phyloP scores from a whole-genome alignment of 2,113 vertebrate species.

The Notiomystis cincta region DNA sequence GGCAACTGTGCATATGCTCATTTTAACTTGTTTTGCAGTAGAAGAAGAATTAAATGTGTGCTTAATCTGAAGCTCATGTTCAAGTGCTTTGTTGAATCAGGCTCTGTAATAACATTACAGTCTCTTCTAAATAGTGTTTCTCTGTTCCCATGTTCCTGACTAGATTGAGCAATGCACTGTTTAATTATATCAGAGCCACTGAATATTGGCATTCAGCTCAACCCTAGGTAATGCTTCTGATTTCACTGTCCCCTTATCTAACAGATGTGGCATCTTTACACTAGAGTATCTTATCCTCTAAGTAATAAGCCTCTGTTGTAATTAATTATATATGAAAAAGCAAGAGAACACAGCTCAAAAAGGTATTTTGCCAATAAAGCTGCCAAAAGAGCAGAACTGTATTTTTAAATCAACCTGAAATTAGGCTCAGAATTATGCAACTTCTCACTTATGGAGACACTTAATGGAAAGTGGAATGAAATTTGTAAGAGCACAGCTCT shows the following conservation, averaged over 20 bases:
- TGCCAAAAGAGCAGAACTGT: not conserved
- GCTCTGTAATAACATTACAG: not conserved
- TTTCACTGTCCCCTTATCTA: not conserved
- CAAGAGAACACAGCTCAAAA: not conserved
- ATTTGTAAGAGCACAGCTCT: not conserved
- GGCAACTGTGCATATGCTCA: not conserved
- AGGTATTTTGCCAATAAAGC: not conserved
- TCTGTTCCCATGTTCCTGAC: not conserved
- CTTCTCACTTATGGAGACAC: not conserved
- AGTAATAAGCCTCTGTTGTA: not conserved
- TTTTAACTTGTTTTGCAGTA: not conserved
- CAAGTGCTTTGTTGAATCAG: slow-evolving; percentile 10
- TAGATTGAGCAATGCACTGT: not conserved
- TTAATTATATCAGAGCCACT: slow-evolving; percentile 14
- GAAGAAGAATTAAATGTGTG: not conserved
- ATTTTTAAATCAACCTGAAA: not conserved
- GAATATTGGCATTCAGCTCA: slow-evolving; percentile 17
- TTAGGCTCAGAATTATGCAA: not conserved
- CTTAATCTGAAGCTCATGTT: not conserved
- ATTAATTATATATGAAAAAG: not conserved
- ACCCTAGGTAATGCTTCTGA: not conserved
- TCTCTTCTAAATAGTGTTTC: not conserved
- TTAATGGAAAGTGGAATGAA: not conserved
- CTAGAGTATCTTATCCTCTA: not conserved
- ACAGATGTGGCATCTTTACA: not conserved